Evolutionary conservation across 1,140 invertebrate species (phyloP), one percentile per base, ranked within the genome.

Genomic region (Listronotus oregonensis): DNA sequence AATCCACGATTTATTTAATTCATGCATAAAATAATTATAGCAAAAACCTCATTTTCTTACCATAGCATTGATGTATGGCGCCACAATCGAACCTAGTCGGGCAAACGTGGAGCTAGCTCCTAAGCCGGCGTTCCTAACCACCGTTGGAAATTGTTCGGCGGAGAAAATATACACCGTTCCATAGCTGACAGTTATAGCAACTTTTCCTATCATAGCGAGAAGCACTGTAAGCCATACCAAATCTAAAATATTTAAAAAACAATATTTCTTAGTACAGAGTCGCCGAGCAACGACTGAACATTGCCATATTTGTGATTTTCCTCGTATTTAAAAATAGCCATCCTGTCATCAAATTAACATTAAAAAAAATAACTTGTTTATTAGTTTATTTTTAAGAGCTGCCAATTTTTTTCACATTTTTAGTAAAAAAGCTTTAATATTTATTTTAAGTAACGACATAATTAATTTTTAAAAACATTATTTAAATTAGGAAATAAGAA

Each of bases 91-190:
- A 10, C 91, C 90, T 57, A 93, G 78, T 59, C 91, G 80, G 9
- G 91, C 91, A 66, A 85, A 87, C 61, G 88, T 90, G 0, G 90
- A 93, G 52, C 88, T 84, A 4, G 88, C 86, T 3, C 92, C 92
- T 62, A 94, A 75, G 9, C 86, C 90, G 46, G 89, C 86, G 73
- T 90, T 93, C 50, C 92, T 81, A 39, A 95, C 86, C 6, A 90
- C 86, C 0, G 92, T 94, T 0, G 92, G 92, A 72, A 91, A 93
- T 73, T 92, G 87, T 80, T 94, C 92, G 3, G 88, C 86, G 10
- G 91, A 89, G 73, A 89, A 91, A 39, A 93, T 83, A 72, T 92
- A 94, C 32, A 93, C 85, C 0, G 90, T 86, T 31, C 87, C 89
- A 72, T 90, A 94, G 6, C 90, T 90, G 0, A 89, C 86, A 0